Conservation (phyloP, 2,797 vertebrate species). For the Phoeniculus purpureus region DNA sequence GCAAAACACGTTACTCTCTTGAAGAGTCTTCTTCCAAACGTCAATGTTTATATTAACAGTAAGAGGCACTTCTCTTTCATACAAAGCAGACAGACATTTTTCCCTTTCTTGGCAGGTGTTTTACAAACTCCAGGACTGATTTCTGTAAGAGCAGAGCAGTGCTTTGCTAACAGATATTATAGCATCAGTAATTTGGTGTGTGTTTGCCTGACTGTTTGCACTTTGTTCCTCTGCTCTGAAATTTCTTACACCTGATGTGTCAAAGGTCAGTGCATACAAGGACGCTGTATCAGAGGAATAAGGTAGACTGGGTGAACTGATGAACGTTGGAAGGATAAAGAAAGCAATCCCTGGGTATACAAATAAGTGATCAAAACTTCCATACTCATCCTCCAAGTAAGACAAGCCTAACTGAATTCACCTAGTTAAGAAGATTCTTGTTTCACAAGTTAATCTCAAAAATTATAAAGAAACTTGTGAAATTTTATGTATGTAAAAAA, state of each 20-base stretch:
- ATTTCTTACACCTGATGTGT: background rate
- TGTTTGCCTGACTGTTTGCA: background rate
- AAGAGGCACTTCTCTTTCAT: fast-evolving
- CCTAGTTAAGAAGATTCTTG: no score
- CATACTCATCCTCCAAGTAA: background rate
- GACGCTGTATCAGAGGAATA: background rate
- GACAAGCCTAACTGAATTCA: background rate
- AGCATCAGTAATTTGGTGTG: background rate
- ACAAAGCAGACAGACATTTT: background rate
- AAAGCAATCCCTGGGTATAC: background rate
- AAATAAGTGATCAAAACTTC: background rate
- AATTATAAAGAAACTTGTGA: background rate
- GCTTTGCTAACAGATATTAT: background rate
- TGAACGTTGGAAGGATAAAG: background rate
- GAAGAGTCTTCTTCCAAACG: background rate
- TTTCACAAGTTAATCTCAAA: no score
- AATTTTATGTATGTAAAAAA: background rate
- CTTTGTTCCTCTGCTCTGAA: background rate
- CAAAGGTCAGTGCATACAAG: background rate
- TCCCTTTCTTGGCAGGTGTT: background rate
- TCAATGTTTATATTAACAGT: background rate
- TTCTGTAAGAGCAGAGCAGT: background rate
- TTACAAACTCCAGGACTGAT: background rate
- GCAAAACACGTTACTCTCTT: background rate
- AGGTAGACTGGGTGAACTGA: background rate